Base-by-base conservation (phyloP, 2,888 invertebrate species). In the Loripinus fragilis region DNA sequence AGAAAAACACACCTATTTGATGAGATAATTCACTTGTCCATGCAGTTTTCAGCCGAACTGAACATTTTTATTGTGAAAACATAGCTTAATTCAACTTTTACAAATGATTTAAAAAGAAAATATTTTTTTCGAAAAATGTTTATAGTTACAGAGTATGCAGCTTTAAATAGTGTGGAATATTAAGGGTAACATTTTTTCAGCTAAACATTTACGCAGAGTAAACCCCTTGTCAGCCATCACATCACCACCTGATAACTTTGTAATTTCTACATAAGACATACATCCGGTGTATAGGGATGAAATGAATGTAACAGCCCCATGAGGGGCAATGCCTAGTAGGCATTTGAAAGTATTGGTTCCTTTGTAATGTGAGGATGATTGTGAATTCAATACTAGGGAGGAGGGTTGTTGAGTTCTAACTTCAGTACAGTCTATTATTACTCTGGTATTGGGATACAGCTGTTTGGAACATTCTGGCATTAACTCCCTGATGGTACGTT, bases 381-480 rank as follows among this genome's bases (percentile, higher is more conserved):
- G 30, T 33, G 35, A 33, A 3, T 65, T 33, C 2, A 35, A 3
- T 23, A 35, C 65, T 5, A 76, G 66, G 33, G 71, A 71, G 23
- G 41, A 48, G 15, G 66, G 71, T 42, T 42, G 45, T 12, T 38
- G 38, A 5, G 12, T 12, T 8, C 12, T 5, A 8, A 38, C 38
- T 38, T 38, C 38, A 38, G 70, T 70, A 25, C 65, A 75, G 25
- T 75, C 70, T 38, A 33, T 70, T 25, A 75, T 70, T 3, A 76
- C 75, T 25, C 75, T 8, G 2, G 75, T 76, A 30, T 30, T 65
- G 20, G 75, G 75, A 30, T 71, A 71, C 28, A 71, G 8, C 0
- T 8, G 28, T 64, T 76, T 76, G 25, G 72, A 71, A 35, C 60
- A 33, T 17, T 76, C 35, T 52, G 82, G 79, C 82, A 82, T 82